Percentiles rank a stretch among this genome's conserved stretches.
Conservation (phyloP, 2,888 invertebrate genomes). For the Diploptera punctata region DNA sequence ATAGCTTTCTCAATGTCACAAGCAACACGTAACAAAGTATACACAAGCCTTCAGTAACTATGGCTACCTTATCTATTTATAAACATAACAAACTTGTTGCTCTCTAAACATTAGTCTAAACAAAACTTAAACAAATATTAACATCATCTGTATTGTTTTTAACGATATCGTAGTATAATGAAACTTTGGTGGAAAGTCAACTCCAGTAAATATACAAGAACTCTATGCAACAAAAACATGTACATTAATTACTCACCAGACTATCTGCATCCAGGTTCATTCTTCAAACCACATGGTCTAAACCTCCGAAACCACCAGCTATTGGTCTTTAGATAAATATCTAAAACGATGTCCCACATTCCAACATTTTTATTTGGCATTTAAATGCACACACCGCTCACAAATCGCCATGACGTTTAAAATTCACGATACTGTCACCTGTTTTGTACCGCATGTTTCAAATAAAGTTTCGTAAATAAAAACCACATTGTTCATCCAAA, state of each 20-base stretch:
- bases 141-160: too few species aligned
- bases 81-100: too few species aligned
- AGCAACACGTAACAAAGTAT: too few species aligned
- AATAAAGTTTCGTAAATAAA: not conserved
- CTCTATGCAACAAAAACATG: too few species aligned
- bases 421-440: not conserved
- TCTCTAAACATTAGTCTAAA: too few species aligned
- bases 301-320: slow-evolving; percentile 32
- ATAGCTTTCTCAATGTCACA: too few species aligned
- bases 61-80: too few species aligned
- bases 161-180: too few species aligned
- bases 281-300: slow-evolving; percentile 68
- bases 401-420: slow-evolving; percentile 25
- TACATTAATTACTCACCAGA: slow-evolving; percentile 69
- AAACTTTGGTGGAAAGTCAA: too few species aligned
- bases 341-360: slow-evolving; percentile 28
- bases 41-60: too few species aligned
- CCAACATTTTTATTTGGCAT: slow-evolving; percentile 33
- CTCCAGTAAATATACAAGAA: too few species aligned
- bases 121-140: too few species aligned
- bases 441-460: slow-evolving; percentile 6
- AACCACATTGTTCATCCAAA: not conserved
- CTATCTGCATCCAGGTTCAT: slow-evolving; percentile 76
- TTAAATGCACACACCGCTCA: slow-evolving; percentile 10
- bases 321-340: slow-evolving; percentile 3